Evolutionary conservation across 2,113 vertebrate genomes (phyloP).

Genomic region (Malurus melanocephalus): DNA sequence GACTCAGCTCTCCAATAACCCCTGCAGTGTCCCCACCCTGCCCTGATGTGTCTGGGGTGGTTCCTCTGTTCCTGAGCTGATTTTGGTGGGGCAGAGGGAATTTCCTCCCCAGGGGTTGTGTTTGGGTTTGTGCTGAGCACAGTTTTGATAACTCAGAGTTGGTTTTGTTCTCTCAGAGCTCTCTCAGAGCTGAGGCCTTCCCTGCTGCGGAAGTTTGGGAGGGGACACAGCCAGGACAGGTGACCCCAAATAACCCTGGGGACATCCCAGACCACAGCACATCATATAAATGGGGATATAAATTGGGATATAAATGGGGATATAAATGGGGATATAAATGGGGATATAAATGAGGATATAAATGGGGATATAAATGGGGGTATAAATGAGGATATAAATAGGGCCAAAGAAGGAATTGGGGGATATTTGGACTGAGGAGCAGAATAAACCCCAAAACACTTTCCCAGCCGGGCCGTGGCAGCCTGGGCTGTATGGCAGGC

Average conservation of each 20-base stretch:
- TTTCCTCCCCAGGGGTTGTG: not conserved
- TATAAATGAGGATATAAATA: not conserved
- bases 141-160: not conserved
- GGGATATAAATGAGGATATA: too few relatives aligned
- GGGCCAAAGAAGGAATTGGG: not conserved
- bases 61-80: not conserved
- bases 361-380: too few relatives aligned
- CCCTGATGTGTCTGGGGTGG: accelerated
- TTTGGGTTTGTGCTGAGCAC: not conserved
- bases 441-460: not conserved
- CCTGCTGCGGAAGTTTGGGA: not conserved
- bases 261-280: not conserved
- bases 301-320: not conserved
- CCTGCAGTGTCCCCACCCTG: not conserved
- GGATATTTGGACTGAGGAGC: not conserved
- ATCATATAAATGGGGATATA: not conserved
- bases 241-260: not conserved
- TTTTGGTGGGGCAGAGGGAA: not conserved
- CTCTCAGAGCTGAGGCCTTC: not conserved
- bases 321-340: not conserved
- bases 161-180: not conserved
- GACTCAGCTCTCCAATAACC: not conserved
- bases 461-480: not conserved
- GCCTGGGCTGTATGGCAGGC: constrained; percentile 76
- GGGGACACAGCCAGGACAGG: not conserved